These are phyloP conservation scores for Eupeodes latifasciatus DNA, from an alignment of 2,888 invertebrate species.

Conservation along the genomic window DNA sequence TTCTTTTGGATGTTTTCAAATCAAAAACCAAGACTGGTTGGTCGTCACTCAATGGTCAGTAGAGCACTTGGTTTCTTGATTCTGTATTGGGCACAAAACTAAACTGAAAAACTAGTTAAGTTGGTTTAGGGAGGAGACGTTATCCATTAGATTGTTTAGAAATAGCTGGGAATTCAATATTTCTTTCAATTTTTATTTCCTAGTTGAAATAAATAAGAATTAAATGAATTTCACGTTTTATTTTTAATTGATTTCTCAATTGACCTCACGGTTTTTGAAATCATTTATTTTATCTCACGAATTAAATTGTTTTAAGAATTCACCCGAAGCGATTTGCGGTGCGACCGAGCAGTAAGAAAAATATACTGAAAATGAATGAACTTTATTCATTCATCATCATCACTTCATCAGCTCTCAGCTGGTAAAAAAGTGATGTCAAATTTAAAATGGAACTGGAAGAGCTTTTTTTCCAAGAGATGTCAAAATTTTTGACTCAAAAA, in stretches of 20 bases:
- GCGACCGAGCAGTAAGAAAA: constrained; percentile 57
- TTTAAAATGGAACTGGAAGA: constrained; percentile 9
- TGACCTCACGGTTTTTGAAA: neutral
- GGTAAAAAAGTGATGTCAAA: constrained; percentile 41
- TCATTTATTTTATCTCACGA: neutral
- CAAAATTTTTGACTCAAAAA: too few species aligned
- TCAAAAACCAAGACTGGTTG: constrained; percentile 24
- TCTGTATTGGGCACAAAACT: neutral
- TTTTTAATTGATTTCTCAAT: neutral
- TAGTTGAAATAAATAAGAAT: neutral
- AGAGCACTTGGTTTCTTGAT: constrained; percentile 44
- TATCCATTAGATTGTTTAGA: constrained; percentile 2
- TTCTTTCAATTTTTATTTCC: neutral
- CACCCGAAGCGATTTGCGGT: neutral
- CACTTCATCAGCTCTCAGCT: constrained; percentile 43
- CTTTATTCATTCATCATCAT: constrained; percentile 47
- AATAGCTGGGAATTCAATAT: neutral
- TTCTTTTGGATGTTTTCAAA: neutral
- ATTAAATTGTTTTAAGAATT: neutral
- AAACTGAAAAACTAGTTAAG: constrained; percentile 28
- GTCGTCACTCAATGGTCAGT: constrained; percentile 33
- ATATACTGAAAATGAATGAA: constrained; percentile 42
- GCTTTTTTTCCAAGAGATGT: constrained; percentile 57
- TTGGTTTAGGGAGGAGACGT: constrained; percentile 26
- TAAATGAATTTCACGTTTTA: constrained; percentile 41